Evolutionary conservation across 2,113 vertebrate species (phyloP).

Genomic region (Chrysochloris asiatica): DNA sequence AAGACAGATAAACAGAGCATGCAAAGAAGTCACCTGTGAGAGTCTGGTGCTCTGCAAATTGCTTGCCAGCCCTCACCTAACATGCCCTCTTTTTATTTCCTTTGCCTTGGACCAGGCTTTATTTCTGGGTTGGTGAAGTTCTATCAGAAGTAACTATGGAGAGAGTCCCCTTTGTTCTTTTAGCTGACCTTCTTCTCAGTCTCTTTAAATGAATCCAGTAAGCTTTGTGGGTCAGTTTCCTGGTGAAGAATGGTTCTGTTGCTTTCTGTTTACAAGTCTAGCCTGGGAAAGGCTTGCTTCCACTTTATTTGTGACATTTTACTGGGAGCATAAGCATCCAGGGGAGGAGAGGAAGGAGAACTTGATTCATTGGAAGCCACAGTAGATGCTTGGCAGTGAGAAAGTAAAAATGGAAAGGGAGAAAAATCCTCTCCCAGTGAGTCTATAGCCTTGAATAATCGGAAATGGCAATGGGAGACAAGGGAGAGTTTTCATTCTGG

Average conservation of each 20-base stretch:
- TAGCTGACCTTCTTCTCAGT: slow-evolving; percentile 63
- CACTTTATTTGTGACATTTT: slow-evolving; percentile 61
- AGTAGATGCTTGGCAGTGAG: slow-evolving; percentile 46
- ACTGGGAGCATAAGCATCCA: too few relatives aligned
- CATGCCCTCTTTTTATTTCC: slow-evolving; percentile 48
- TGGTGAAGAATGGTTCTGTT: slow-evolving; percentile 56
- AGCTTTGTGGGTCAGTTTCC: slow-evolving; percentile 55
- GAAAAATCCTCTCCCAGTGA: slow-evolving; percentile 2
- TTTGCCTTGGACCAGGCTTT: slow-evolving; percentile 57
- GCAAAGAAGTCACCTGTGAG: slow-evolving; percentile 73
- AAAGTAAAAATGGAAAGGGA: slow-evolving; percentile 47
- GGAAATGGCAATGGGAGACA: slow-evolving; percentile 35
- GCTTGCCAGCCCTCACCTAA: slow-evolving; percentile 49
- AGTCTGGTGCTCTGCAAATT: slow-evolving; percentile 69
- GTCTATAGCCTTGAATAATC: slow-evolving; percentile 35
- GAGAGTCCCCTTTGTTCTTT: slow-evolving; percentile 52
- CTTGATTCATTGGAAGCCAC: slow-evolving; percentile 54
- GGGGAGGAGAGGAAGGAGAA: slow-evolving; percentile 64
- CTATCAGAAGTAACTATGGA: slow-evolving; percentile 66
- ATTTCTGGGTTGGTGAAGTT: slow-evolving; percentile 61
- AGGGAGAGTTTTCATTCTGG: slow-evolving; percentile 54
- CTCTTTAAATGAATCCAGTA: slow-evolving; percentile 66
- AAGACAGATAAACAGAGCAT: slow-evolving; percentile 67
- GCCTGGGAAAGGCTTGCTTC: slow-evolving; percentile 60
- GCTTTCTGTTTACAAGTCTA: slow-evolving; percentile 65